Evolutionary conservation across 2,888 invertebrate species (phyloP).

Genomic region (Ypsolopha sequella): DNA sequence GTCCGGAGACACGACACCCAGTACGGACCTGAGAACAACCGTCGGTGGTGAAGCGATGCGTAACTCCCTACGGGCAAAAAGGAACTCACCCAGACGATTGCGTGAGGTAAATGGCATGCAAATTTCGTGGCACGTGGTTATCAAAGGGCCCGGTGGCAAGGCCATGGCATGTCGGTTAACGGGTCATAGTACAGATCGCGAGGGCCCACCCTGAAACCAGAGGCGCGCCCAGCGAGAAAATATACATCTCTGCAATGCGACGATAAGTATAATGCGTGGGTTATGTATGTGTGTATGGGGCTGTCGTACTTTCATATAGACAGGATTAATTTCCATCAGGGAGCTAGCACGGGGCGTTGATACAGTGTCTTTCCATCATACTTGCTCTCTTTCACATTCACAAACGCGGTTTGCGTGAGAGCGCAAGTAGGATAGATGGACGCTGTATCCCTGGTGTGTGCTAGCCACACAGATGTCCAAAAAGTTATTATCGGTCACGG

Average conservation of each 20-base stretch:
- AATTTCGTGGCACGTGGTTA: conserved; percentile 26
- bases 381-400: no score
- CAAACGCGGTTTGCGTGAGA: no score
- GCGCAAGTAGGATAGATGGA: no score
- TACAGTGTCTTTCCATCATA: no score
- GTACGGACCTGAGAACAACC: no score
- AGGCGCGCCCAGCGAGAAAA: conserved; percentile 49
- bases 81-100: conserved; percentile 11
- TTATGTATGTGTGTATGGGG: not conserved
- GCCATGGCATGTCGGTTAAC: conserved; percentile 54
- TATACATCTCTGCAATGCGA: conserved; percentile 62
- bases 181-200: conserved; percentile 48
- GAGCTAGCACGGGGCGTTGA: no score
- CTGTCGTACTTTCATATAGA: not conserved
- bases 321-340: not conserved
- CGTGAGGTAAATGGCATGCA: conserved; percentile 35
- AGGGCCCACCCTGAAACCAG: conserved; percentile 54
- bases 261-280: conserved; percentile 17
- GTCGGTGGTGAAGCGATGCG: no score
- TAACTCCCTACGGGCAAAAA: no score
- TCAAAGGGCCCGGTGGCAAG: conserved; percentile 36
- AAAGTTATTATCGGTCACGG: no score
- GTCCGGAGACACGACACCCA: no score
- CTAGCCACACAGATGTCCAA: no score
- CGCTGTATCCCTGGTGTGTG: no score